Evolutionary conservation across 2,888 invertebrate genomes (phyloP).

Genomic region (Cosmopolites sordidus): DNA sequence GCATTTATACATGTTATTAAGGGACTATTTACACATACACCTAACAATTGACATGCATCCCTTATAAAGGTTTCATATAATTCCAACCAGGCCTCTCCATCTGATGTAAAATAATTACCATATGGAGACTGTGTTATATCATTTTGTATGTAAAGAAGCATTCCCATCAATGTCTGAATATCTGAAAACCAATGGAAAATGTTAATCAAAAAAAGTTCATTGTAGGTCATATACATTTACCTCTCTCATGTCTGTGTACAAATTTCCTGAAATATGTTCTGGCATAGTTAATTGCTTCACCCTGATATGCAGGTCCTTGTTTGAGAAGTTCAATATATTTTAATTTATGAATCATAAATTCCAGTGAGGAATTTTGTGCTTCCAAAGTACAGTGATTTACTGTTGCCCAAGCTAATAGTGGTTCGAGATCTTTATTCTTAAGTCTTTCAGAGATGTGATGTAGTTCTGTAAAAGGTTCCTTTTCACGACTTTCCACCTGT

Average conservation of each 20-base stretch:
- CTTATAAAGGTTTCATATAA: conserved; percentile 85
- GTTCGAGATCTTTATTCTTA: conserved; percentile 72
- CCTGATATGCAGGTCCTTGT: conserved; percentile 64
- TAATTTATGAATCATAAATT: conserved; percentile 76
- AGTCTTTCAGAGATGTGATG: conserved; percentile 87
- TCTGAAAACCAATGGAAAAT: too few species aligned
- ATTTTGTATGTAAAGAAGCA: conserved; percentile 71
- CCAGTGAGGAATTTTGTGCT: conserved; percentile 64
- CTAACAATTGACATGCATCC: conserved; percentile 88
- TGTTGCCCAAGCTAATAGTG: conserved; percentile 85
- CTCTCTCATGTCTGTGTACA: conserved; percentile 70
- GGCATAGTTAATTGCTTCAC: conserved; percentile 84
- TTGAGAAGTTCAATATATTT: conserved; percentile 72
- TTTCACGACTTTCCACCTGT: conserved; percentile 58
- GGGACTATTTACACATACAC: conserved; percentile 85
- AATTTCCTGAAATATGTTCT: conserved; percentile 78
- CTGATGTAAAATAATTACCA: conserved; percentile 58
- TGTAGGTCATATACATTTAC: conserved; percentile 42
- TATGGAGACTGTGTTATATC: conserved; percentile 80
- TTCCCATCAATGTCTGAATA: conserved; percentile 82
- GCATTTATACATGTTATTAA: conserved; percentile 89
- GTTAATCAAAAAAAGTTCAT: too few species aligned
- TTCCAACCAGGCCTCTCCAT: conserved; percentile 76
- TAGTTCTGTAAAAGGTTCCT: conserved; percentile 76
- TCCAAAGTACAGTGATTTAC: conserved; percentile 69